Base-by-base conservation (phyloP, 1,140 invertebrate genomes). In the Neodiprion fabricii region DNA sequence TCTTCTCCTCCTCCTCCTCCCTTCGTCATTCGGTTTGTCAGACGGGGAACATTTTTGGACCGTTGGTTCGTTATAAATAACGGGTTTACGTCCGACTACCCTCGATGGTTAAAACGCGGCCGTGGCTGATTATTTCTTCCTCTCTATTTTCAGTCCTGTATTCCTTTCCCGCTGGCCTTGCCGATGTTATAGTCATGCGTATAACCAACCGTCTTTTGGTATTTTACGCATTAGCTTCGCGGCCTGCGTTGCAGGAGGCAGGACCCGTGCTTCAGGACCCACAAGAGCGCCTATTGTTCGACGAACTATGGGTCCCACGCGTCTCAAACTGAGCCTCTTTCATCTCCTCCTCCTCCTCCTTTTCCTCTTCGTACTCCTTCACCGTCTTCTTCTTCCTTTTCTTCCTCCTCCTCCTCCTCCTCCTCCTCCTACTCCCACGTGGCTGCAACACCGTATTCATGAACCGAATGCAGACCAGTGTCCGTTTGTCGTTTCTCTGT, bases 1-100 rank as follows among this genome's bases (percentile, higher is more conserved):
- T 65, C 7, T 17, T 3, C 61, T 65, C 61, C 12, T 3, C 7
- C 66, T 65, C 48, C 47, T 48, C 48, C 72, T 74, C 70, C 71
- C 48, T 69, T 67, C 68, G 72, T 70, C 66, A 50, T 75, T 50
- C 66, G 53, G 69, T 72, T 40, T 40, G 28, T 40, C 53, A 9
- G 53, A 61, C 53, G n/a, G 53, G 53, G 53, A 61, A 61, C 28
- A 14, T 61, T 61, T 61, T 61, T 9, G 53, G 53, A 17, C n/a
- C 9, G 11, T 9, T 0, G 11, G 53, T 61, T 61, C 53, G 53
- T 61, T 61, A 61, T 61, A 61, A 61, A 17, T 61, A 61, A 61
- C n/a, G 11, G 53, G 53, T 17, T 61, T 17, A 61, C 53, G 53
- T 4, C n/a, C 53, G 11, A 61, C 53, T 61, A 8, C 11, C 53